phyloP scores from a whole-genome alignment of 2,797 vertebrate species.

The Brachyalestes nurse region DNA sequence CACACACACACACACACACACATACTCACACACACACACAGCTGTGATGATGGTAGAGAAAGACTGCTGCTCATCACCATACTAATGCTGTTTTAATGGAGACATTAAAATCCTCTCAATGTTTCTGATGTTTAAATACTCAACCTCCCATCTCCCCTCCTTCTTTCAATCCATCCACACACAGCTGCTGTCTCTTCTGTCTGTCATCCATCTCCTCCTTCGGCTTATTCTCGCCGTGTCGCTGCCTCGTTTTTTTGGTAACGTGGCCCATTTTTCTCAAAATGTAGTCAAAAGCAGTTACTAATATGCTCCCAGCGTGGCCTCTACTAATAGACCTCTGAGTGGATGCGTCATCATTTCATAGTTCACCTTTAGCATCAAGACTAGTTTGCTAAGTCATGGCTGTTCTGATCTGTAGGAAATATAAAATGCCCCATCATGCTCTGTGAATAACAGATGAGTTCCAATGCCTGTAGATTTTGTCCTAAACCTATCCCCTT shows the following conservation, averaged over 20 bases:
- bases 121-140: conserved; percentile 63
- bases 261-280: background rate
- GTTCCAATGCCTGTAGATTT: background rate
- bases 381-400: background rate
- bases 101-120: conserved; percentile 60
- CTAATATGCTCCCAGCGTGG: background rate
- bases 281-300: background rate
- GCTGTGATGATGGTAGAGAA: conserved; percentile 20
- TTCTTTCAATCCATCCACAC: background rate
- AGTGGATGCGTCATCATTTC: background rate
- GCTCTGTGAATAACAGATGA: background rate
- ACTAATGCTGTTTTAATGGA: conserved; percentile 67
- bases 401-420: background rate
- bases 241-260: background rate
- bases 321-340: background rate
- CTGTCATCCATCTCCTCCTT: conserved; percentile 2
- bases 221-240: conserved; percentile 8
- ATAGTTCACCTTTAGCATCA: background rate
- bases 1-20: conserved; percentile 27
- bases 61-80: conserved; percentile 64
- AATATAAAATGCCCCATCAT: background rate
- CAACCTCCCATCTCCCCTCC: background rate
- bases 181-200: background rate
- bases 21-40: conserved; percentile 35
- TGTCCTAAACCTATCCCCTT: background rate